Conservation (phyloP, 2,113 vertebrate species). For the Colistium nudipinnis region DNA sequence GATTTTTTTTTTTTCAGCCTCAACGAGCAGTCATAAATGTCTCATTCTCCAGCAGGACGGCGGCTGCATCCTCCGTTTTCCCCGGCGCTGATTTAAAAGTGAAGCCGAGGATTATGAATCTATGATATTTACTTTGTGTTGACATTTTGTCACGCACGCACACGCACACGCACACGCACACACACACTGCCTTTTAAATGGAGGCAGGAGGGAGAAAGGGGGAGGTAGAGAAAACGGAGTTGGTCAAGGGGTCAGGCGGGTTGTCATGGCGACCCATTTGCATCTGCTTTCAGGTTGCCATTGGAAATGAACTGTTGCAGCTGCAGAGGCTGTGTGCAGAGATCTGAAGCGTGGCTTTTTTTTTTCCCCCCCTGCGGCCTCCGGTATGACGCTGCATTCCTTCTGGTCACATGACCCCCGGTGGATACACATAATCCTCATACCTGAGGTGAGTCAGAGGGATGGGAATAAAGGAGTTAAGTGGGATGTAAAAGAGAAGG, state of each 20-base stretch:
- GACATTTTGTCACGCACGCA: not conserved
- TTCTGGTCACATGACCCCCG: not conserved
- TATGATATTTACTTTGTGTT: conserved; percentile 17
- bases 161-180: too few species aligned
- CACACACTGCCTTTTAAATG: conserved; percentile 8
- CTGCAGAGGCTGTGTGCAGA: not conserved
- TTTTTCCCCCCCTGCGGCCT: not conserved
- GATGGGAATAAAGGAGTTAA: not conserved
- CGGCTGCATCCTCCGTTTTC: not conserved
- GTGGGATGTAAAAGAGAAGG: not conserved
- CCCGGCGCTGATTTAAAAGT: not conserved
- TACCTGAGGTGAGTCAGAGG: too few species aligned
- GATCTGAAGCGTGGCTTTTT: too few species aligned
- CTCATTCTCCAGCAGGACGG: not conserved
- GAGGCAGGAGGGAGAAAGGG: not conserved
- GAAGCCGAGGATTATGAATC: not conserved
- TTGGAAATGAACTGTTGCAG: conserved; percentile 27
- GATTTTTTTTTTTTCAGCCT: too few species aligned
- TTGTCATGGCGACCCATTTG: conserved; percentile 59
- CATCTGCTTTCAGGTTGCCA: conserved; percentile 38
- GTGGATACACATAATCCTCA: too few species aligned
- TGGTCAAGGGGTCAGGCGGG: conserved; percentile 50
- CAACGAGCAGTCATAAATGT: too few species aligned
- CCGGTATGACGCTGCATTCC: conserved; percentile 31
- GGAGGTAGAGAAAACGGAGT: conserved; percentile 10